These are phyloP conservation scores for Drosophila bocki DNA, from an alignment of 1,140 invertebrate genomes.

Conservation along the genomic window DNA sequence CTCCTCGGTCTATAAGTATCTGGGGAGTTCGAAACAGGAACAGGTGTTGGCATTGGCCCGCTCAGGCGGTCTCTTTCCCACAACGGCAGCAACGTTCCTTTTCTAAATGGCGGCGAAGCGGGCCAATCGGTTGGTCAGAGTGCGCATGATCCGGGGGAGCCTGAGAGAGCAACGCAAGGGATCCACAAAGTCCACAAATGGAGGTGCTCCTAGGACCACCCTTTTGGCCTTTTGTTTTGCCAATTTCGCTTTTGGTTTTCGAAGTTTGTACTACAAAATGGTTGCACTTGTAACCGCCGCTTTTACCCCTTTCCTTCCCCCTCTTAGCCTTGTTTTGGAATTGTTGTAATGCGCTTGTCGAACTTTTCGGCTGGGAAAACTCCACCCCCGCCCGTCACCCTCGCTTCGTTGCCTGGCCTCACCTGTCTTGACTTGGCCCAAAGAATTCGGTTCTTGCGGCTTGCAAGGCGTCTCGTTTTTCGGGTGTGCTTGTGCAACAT, in stretches of 20 bases:
- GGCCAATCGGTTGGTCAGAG: slow-evolving; percentile 76
- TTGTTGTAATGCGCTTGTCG: slow-evolving; percentile 83
- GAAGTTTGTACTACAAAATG: slow-evolving; percentile 85
- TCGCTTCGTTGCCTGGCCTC: slow-evolving; percentile 7
- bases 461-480: slow-evolving; percentile 43
- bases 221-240: slow-evolving; percentile 64
- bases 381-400: not conserved
- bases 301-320: not conserved
- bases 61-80: slow-evolving; percentile 39
- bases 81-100: slow-evolving; percentile 17
- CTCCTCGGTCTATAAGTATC: slow-evolving; percentile 10
- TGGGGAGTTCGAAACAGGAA: slow-evolving; percentile 52
- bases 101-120: slow-evolving; percentile 84
- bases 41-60: slow-evolving; percentile 67
- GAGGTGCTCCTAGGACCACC: slow-evolving; percentile 32
- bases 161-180: slow-evolving; percentile 1
- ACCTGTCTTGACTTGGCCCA: slow-evolving; percentile 65
- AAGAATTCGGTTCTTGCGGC: slow-evolving; percentile 37
- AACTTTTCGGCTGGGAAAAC: slow-evolving; percentile 70
- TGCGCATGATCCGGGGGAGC: slow-evolving; percentile 69
- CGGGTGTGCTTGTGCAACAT: slow-evolving; percentile 65
- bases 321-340: slow-evolving; percentile 21
- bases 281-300: slow-evolving; percentile 80
- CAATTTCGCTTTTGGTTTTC: slow-evolving; percentile 84
- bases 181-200: slow-evolving; percentile 72